phyloP scores from a whole-genome alignment of 2,797 vertebrate species.

The Ispidina picta region DNA sequence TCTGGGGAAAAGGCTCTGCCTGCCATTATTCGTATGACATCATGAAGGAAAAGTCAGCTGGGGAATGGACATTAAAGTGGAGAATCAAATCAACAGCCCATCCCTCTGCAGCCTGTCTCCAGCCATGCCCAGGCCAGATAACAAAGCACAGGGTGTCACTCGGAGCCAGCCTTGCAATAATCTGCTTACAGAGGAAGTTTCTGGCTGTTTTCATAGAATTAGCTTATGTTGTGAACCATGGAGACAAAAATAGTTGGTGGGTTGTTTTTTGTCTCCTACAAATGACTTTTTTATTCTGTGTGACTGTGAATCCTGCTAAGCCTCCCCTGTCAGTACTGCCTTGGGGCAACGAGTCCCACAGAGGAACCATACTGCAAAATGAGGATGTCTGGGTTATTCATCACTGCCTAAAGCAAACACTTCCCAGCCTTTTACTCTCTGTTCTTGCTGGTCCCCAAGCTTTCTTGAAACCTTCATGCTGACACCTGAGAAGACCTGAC shows the following conservation, averaged over 20 bases:
- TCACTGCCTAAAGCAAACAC: background rate
- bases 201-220: conserved; percentile 42
- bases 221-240: conserved; percentile 9
- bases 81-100: conserved; percentile 38
- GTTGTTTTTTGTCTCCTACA: background rate
- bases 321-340: background rate
- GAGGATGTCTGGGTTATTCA: conserved; percentile 28
- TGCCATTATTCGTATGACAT: conserved; percentile 28
- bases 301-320: background rate
- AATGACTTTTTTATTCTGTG: conserved; percentile 2
- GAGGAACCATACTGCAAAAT: conserved; percentile 13
- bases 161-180: conserved; percentile 18
- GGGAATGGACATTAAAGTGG: background rate
- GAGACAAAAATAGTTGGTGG: background rate
- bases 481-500: background rate
- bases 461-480: background rate
- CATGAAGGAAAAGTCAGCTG: conserved; percentile 7
- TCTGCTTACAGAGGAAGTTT: conserved; percentile 22
- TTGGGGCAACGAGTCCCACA: background rate
- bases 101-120: conserved; percentile 29
- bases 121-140: background rate
- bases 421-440: background rate
- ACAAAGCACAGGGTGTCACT: background rate
- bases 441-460: background rate
- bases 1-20: background rate